A percentile compares a stretch with the other conserved stretches of the same genome.
Evolutionary conservation across 2,113 vertebrate species (phyloP).

Genomic region (Anolis sagrei): DNA sequence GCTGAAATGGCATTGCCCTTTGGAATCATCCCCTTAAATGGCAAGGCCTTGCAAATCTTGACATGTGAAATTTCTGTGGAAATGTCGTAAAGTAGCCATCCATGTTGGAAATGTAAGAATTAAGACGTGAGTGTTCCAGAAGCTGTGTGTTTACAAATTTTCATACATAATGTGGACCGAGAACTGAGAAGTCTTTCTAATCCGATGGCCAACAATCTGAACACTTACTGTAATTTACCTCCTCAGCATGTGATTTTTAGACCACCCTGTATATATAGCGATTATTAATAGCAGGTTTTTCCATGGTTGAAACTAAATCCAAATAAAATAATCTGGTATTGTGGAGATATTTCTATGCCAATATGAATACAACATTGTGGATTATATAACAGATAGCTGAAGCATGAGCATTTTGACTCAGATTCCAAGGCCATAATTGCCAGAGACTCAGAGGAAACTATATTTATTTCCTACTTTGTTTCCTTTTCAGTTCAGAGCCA

Average conservation of each 20-base stretch:
- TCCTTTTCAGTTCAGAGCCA: not conserved
- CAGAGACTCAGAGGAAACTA: not conserved
- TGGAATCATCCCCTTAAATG: not conserved
- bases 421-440: not conserved
- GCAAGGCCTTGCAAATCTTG: not conserved
- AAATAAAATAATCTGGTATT: slow-evolving; percentile 1
- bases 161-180: not conserved
- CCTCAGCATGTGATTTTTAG: not conserved
- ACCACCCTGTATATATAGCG: not conserved
- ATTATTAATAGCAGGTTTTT: slow-evolving; percentile 22
- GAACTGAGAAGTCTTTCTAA: not conserved
- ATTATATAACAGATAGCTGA: not conserved
- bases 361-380: not conserved
- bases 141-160: not conserved
- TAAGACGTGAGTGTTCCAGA: not conserved
- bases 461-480: not conserved
- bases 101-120: not conserved
- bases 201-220: not conserved
- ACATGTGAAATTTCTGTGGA: not conserved
- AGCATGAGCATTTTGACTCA: not conserved
- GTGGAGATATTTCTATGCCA: not conserved
- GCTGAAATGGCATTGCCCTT: not conserved
- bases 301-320: not conserved
- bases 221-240: not conserved
- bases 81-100: not conserved